Evolutionary conservation across 2,888 invertebrate genomes (phyloP).

Genomic region (Hypena proboscidalis): DNA sequence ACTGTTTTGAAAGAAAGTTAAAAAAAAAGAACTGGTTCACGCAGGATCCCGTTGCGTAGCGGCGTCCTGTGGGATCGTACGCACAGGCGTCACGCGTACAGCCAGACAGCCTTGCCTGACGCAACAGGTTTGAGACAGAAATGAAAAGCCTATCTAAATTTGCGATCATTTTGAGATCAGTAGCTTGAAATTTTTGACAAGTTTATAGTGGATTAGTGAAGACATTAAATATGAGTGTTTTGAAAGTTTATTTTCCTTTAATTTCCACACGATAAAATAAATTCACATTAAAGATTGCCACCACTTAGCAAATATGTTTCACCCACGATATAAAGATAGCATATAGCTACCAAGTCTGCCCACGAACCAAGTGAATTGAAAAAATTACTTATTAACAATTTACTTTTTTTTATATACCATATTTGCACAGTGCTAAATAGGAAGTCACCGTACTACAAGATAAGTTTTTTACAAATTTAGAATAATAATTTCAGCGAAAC

Average conservation of each 20-base stretch:
- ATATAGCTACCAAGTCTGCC: too few species aligned
- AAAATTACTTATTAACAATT: too few species aligned
- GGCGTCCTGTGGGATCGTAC: conserved; percentile 40
- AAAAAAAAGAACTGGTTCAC: conserved; percentile 51
- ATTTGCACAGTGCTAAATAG: conserved; percentile 5
- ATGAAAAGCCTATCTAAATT: conserved; percentile 5
- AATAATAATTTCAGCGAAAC: too few species aligned
- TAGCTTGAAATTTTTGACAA: not conserved
- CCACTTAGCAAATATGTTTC: conserved; percentile 4
- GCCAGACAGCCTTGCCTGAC: conserved; percentile 4
- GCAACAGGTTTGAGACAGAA: conserved; percentile 30
- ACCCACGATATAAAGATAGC: too few species aligned
- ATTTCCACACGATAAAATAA: too few species aligned
- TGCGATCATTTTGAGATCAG: not conserved
- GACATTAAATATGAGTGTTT: too few species aligned
- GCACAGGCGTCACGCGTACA: conserved; percentile 28
- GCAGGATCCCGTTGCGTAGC: conserved; percentile 69
- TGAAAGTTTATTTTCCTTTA: too few species aligned
- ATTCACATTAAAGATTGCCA: too few species aligned
- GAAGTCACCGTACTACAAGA: not conserved
- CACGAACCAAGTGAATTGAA: too few species aligned
- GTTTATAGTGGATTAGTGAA: too few species aligned
- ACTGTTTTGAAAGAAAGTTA: conserved; percentile 37
- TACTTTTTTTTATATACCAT: too few species aligned
- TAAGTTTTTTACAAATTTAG: not conserved